Percentiles rank a stretch among this genome's conserved stretches.
Evolutionary conservation across 2,797 vertebrate genomes (phyloP).

Genomic region (Sarcoramphus papa): DNA sequence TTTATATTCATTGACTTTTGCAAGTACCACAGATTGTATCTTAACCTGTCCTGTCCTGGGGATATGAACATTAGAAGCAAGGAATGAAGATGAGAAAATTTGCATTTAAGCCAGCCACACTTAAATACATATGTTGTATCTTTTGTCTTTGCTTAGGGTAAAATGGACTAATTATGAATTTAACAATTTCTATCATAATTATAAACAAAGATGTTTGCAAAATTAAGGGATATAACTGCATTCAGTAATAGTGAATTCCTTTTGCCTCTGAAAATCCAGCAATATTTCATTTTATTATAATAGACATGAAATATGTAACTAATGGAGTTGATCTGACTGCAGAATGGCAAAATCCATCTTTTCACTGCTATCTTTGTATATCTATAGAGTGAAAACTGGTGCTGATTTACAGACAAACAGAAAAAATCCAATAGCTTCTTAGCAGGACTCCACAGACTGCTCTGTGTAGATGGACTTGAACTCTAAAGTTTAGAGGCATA

Average conservation of each 20-base stretch:
- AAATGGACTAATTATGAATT: constrained; percentile 30
- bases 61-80: background rate
- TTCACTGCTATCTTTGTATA: background rate
- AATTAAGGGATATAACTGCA: background rate
- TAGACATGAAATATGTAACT: background rate
- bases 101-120: background rate
- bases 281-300: background rate
- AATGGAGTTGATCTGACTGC: background rate
- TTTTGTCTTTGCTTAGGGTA: background rate
- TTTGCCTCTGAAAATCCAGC: background rate
- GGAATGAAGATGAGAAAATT: background rate
- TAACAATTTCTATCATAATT: background rate
- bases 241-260: background rate
- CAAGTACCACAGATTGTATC: constrained; percentile 24
- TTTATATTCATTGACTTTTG: constrained; percentile 45
- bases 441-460: background rate
- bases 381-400: background rate
- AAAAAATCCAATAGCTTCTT: background rate
- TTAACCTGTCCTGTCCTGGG: background rate
- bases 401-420: background rate
- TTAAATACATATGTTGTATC: background rate
- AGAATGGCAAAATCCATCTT: background rate
- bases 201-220: background rate
- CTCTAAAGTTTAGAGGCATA: background rate
- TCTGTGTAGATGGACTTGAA: background rate